Percentiles rank a stretch among this genome's conserved stretches.
phyloP scores from a whole-genome alignment of 2,888 invertebrate genomes.

The Chironomus tentans region DNA sequence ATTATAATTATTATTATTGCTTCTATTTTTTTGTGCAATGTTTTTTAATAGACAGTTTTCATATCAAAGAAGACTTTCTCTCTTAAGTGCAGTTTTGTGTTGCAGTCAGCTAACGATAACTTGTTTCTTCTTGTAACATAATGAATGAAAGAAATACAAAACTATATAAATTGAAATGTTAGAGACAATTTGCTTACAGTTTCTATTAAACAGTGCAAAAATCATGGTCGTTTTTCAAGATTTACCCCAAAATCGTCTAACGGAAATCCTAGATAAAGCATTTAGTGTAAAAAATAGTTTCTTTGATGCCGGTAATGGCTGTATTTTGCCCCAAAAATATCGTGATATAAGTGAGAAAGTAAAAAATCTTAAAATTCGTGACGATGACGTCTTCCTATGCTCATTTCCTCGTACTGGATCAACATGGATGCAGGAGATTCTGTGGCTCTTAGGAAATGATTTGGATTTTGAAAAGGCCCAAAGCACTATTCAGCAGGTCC shows the following conservation, averaged over 20 bases:
- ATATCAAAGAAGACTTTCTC: too few species aligned
- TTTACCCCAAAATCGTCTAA: not conserved
- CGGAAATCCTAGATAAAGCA: not conserved
- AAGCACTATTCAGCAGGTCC: slow-evolving; percentile 37
- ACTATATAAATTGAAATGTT: not conserved
- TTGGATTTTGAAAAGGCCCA: slow-evolving; percentile 68
- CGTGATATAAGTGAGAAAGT: slow-evolving; percentile 59
- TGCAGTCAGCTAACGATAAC: too few species aligned
- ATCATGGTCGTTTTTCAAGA: not conserved
- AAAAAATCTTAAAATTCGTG: slow-evolving; percentile 57
- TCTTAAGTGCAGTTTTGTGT: too few species aligned
- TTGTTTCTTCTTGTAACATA: too few species aligned
- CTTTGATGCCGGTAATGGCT: not conserved
- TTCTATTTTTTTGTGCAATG: too few species aligned
- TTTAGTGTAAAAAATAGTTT: slow-evolving; percentile 4
- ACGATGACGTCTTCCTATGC: slow-evolving; percentile 75
- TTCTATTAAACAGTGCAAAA: not conserved
- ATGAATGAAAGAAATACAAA: not conserved
- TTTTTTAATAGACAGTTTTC: too few species aligned
- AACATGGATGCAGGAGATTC: slow-evolving; percentile 91
- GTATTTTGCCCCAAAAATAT: slow-evolving; percentile 58
- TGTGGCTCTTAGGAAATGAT: slow-evolving; percentile 77
- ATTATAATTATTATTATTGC: too few species aligned
- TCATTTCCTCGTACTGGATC: slow-evolving; percentile 87
- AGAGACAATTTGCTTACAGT: not conserved